Conservation (phyloP, 2,888 invertebrate species). For the Ceramica pisi region DNA sequence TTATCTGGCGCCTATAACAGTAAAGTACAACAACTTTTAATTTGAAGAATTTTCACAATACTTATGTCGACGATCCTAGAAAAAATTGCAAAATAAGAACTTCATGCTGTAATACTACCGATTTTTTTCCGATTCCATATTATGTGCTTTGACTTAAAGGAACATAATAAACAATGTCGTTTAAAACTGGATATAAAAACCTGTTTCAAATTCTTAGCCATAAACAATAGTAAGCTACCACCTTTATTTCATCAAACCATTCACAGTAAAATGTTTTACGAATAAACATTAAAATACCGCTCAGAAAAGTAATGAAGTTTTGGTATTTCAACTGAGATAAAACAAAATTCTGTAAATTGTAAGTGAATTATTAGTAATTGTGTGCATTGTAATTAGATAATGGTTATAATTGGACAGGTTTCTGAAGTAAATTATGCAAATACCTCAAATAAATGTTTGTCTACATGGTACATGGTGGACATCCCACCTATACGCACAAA, state of each 20-base stretch:
- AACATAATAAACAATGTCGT: background rate
- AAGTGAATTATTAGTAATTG: too few relatives aligned
- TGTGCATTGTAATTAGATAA: conserved; percentile 21
- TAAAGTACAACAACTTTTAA: background rate
- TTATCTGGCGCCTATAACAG: too few relatives aligned
- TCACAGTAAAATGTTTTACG: background rate
- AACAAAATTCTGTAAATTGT: background rate
- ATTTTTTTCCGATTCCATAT: background rate
- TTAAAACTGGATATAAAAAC: background rate
- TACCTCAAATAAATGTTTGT: background rate
- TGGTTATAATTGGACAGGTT: background rate
- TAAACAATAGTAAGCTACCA: background rate
- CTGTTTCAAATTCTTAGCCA: too few relatives aligned
- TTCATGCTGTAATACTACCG: background rate
- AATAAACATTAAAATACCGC: conserved; percentile 24
- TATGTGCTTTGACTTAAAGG: background rate
- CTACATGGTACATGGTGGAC: too few relatives aligned
- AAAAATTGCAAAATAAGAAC: background rate
- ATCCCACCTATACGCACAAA: too few relatives aligned
- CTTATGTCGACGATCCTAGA: background rate
- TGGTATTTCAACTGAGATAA: background rate
- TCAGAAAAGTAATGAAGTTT: conserved; percentile 14
- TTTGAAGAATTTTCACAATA: background rate
- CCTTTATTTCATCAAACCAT: conserved; percentile 9
- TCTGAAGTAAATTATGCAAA: background rate